Conservation (phyloP, 2,797 vertebrate genomes). For the Lateolabrax maculatus region DNA sequence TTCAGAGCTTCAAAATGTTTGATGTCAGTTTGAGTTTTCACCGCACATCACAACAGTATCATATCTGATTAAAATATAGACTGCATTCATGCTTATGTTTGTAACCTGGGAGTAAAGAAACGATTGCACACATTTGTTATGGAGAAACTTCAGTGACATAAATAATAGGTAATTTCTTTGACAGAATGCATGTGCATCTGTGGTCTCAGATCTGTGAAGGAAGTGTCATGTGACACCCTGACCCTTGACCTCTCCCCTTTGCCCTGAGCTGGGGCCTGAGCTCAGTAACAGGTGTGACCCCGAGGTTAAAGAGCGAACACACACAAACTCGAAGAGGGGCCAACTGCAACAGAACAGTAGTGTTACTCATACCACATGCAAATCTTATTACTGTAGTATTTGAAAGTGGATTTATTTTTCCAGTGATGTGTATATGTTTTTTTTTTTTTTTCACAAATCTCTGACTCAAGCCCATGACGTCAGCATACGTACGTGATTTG, state of each 20-base stretch:
- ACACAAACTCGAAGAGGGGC: no score
- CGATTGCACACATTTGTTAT: conserved; percentile 9
- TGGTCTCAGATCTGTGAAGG: conserved; percentile 45
- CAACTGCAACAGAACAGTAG: conserved; percentile 9
- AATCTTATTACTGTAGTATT: background rate
- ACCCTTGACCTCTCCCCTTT: conserved; percentile 62
- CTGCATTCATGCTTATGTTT: background rate
- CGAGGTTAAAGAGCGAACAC: conserved; percentile 52
- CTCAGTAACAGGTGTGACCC: conserved; percentile 83
- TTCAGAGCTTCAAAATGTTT: no score
- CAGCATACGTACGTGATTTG: background rate
- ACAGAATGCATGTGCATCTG: conserved; percentile 24
- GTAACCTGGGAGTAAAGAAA: background rate
- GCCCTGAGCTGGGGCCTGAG: conserved; percentile 57
- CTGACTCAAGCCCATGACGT: background rate
- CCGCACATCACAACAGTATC: background rate
- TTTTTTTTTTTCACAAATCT: background rate
- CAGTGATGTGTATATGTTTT: background rate
- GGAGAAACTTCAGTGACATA: conserved; percentile 6
- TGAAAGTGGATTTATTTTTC: background rate
- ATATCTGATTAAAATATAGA: background rate
- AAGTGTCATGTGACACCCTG: conserved; percentile 70
- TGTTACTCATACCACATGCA: conserved; percentile 1
- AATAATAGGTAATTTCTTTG: conserved; percentile 36
- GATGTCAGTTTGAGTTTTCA: no score